Conservation (phyloP, 1,140 invertebrate species). For the Daktulosphaira vitifoliae region DNA sequence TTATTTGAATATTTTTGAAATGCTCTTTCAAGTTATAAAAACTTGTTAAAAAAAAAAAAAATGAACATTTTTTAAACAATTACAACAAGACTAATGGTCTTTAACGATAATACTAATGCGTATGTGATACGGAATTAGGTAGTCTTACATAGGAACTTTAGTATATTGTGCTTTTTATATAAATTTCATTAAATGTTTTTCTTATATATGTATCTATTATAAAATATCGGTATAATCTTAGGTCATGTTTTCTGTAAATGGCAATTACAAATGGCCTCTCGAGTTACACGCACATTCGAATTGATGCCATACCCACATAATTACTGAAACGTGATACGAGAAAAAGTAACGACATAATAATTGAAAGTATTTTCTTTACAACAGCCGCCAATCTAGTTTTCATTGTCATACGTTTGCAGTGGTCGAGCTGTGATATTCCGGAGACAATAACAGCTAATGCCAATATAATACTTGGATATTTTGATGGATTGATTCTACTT, state of each 20-base stretch:
- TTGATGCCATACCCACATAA: constrained; percentile 28
- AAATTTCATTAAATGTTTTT: too few species aligned
- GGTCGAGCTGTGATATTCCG: not conserved
- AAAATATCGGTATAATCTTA: constrained; percentile 12
- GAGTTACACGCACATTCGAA: constrained; percentile 22
- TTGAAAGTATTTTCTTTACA: constrained; percentile 32
- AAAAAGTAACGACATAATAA: constrained; percentile 30
- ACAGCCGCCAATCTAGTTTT: constrained; percentile 30
- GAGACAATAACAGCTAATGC: constrained; percentile 1
- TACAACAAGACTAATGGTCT: too few species aligned
- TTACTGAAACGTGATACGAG: constrained; percentile 27
- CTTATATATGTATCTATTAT: constrained; percentile 1
- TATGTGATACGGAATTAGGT: too few species aligned
- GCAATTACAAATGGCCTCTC: constrained; percentile 31
- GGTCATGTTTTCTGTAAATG: constrained; percentile 32
- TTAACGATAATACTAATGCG: too few species aligned
- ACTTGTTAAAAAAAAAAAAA: too few species aligned
- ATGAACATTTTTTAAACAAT: too few species aligned
- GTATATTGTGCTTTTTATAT: too few species aligned
- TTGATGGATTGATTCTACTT: constrained; percentile 23
- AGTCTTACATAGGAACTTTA: too few species aligned
- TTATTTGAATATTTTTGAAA: too few species aligned
- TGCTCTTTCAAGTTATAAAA: too few species aligned
- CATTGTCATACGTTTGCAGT: constrained; percentile 1
- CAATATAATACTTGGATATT: not conserved